A percentile compares a stretch with the other conserved stretches of the same genome.
Evolutionary conservation across 2,113 vertebrate species (phyloP).

Genomic region (Oncorhynchus gorbuscha): DNA sequence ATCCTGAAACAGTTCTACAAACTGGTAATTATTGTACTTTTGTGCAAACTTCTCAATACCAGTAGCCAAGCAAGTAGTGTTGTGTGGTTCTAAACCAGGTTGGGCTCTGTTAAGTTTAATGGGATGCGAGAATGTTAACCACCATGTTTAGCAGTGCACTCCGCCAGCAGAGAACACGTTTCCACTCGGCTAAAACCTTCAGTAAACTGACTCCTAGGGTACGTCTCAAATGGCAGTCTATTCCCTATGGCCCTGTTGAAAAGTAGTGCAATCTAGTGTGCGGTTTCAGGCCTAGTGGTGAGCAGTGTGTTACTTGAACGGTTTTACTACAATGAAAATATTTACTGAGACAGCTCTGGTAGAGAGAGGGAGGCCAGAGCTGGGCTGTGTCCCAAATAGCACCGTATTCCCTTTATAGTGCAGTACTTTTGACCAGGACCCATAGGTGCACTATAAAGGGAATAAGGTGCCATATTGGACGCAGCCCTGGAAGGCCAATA

Average conservation of each 20-base stretch:
- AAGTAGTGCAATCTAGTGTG: no score
- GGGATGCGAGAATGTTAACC: not conserved
- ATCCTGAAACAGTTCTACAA: slow-evolving; percentile 95
- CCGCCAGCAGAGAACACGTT: not conserved
- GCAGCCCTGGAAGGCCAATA: no score
- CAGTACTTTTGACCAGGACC: no score
- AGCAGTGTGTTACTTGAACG: slow-evolving; percentile 1
- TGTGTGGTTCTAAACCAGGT: not conserved
- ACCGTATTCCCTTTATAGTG: no score
- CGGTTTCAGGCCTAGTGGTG: not conserved
- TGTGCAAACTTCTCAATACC: no score
- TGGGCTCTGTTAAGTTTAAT: not conserved
- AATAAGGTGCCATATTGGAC: no score
- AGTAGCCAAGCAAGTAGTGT: no score
- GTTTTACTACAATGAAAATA: slow-evolving; percentile 20
- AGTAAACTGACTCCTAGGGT: not conserved
- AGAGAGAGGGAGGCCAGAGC: not conserved
- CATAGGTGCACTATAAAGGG: no score
- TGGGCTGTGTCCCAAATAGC: no score
- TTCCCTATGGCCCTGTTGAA: no score
- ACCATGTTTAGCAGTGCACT: not conserved
- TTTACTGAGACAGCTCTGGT: slow-evolving; percentile 1
- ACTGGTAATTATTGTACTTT: slow-evolving; percentile 75
- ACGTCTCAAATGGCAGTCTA: no score
- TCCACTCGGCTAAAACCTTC: not conserved